Base-by-base conservation (phyloP, 2,797 vertebrate species). In the Galaxias olidus region DNA sequence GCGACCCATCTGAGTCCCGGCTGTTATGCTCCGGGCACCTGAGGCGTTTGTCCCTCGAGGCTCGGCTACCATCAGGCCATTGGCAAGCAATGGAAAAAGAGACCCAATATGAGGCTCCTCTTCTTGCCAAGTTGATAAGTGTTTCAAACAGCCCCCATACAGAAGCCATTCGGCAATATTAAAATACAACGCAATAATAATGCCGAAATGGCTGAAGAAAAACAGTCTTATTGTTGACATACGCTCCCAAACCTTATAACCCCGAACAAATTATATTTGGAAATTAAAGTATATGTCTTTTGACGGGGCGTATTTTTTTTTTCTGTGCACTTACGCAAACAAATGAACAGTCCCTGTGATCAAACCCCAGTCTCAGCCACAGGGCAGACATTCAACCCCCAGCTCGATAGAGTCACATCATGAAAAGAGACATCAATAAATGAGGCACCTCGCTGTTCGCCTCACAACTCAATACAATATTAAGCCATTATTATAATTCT, bases 371-470 rank as follows among this genome's bases (percentile, higher is more conserved):
- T 40, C 47, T 13, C 68, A 71, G 83, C 91, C 87, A 85, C 79
- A 63, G 89, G 91, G 86, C 82, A 90, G 66, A 85, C 84, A 92
- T 92, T 90, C 92, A 80, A 84, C 82, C 88, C 76, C 83, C 82
- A 73, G 73, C 84, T 85, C 86, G 76, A 85, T 81, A 70, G 80
- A 76, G 77, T 66, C 81, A 79, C 79, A 81, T 89, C 89, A 90
- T 91, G 86, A 90, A 91, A n/a, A 89, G 78, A 84, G 84, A 86
- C 87, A 91, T 92, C 88, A 90, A 87, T 89, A 92, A 89, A 80
- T 47, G 63, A 72, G 78, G 87, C 66, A 51, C 77, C 85, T 84
- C 75, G 2, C 77, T 82, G 79, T 88, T 89, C 75, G 75, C 76
- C 66, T 72, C 84, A 88, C 75, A 44, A 52, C 63, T 66, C 44